These are phyloP conservation scores for Aphodius granarius DNA, from an alignment of 2,888 invertebrate genomes.

Conservation along the genomic window DNA sequence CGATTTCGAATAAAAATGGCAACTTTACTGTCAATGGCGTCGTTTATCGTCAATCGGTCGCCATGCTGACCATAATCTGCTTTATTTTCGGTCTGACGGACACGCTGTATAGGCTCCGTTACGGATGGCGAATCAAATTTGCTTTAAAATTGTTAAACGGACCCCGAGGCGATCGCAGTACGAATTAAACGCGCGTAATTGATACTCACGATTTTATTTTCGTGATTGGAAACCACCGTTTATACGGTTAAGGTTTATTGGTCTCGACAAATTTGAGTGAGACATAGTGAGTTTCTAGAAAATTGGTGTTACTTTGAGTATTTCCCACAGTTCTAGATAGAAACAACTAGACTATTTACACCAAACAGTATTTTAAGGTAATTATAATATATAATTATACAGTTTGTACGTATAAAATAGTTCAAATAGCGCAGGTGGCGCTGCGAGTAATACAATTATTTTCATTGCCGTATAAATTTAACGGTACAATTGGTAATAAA, in stretches of 20 bases:
- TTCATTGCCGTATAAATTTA: neutral
- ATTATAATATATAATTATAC: neutral
- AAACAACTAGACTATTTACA: too few species aligned
- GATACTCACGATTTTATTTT: neutral
- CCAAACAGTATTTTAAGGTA: neutral
- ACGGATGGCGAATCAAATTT: neutral
- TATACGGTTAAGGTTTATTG: neutral
- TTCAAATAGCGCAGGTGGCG: neutral
- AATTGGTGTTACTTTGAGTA: too few species aligned
- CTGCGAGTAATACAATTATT: neutral
- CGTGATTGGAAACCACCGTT: neutral
- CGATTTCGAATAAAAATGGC: neutral
- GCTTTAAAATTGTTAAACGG: neutral
- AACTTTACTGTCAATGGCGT: neutral
- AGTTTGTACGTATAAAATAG: neutral
- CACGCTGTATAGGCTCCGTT: neutral
- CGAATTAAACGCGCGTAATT: constrained; percentile 3
- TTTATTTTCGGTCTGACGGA: neutral
- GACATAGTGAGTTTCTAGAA: too few species aligned
- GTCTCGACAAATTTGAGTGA: too few species aligned
- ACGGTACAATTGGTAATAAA: neutral
- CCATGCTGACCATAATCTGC: neutral
- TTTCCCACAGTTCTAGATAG: too few species aligned
- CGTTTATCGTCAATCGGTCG: neutral
- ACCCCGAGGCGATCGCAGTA: neutral